These are phyloP conservation scores for Parapsyche elsis DNA, from an alignment of 1,140 invertebrate species.

Conservation along the genomic window DNA sequence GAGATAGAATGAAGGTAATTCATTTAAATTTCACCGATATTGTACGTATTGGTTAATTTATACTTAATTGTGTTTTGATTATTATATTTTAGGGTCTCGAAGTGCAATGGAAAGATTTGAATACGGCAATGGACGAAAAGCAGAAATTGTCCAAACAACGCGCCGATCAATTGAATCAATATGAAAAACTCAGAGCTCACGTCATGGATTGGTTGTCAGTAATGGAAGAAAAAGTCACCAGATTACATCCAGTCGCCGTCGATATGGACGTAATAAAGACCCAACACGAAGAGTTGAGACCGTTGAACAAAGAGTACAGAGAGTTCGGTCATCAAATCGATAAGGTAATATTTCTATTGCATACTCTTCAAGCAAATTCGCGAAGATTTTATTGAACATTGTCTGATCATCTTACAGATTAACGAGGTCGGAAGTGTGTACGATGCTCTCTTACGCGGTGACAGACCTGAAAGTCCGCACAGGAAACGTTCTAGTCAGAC, in stretches of 20 bases:
- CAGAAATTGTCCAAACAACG: conserved; percentile 83
- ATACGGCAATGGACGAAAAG: conserved; percentile 83
- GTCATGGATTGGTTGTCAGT: conserved; percentile 86
- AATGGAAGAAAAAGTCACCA: conserved; percentile 79
- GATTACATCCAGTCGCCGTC: conserved; percentile 84
- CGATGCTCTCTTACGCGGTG: conserved; percentile 80
- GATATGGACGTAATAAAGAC: conserved; percentile 86
- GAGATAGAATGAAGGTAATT: conserved; percentile 83
- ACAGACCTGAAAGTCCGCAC: conserved; percentile 79
- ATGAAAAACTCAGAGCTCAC: conserved; percentile 85
- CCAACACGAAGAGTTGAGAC: conserved; percentile 89
- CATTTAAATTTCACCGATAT: background rate
- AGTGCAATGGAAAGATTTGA: conserved; percentile 88
- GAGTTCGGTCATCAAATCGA: conserved; percentile 89
- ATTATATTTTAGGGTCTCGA: conserved; percentile 74
- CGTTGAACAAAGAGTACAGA: conserved; percentile 89
- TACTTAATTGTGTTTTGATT: background rate
- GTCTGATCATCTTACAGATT: conserved; percentile 63
- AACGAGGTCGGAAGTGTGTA: conserved; percentile 90
- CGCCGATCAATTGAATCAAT: conserved; percentile 85
- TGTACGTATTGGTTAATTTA: too few relatives aligned
- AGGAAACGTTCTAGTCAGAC: conserved; percentile 68
- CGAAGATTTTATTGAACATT: background rate
- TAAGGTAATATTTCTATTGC: conserved; percentile 67
- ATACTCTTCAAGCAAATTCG: too few relatives aligned